A percentile compares a stretch with the other conserved stretches of the same genome.
Conservation (phyloP, 2,888 invertebrate genomes). For the Heliconius aoede region DNA sequence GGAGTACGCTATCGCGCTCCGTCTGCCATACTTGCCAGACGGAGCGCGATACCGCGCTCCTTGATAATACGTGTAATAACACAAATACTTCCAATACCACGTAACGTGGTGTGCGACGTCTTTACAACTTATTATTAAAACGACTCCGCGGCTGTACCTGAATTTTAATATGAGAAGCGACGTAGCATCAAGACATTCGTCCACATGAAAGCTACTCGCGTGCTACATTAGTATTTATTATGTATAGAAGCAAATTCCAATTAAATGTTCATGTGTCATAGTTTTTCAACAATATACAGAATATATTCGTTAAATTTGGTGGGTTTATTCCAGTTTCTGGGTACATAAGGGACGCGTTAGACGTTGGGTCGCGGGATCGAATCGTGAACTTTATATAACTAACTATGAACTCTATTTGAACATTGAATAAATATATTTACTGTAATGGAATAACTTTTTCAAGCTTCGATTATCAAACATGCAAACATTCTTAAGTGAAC, state of each 20-base stretch:
- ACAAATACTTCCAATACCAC: neutral
- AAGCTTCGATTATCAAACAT: neutral
- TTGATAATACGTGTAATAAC: neutral
- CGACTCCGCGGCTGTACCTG: conserved; percentile 27
- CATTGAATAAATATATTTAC: neutral
- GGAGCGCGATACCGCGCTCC: too few relatives aligned
- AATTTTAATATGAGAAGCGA: conserved; percentile 32
- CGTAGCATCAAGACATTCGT: neutral
- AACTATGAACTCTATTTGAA: neutral
- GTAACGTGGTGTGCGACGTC: conserved; percentile 8
- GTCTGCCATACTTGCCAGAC: too few relatives aligned
- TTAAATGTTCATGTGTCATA: neutral
- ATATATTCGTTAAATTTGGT: neutral
- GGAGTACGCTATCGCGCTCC: too few relatives aligned
- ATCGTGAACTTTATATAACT: neutral
- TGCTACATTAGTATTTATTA: neutral
- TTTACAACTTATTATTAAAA: conserved; percentile 30
- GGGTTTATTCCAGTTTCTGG: neutral
- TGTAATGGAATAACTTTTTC: neutral
- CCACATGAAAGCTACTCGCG: neutral
- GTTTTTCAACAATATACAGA: neutral
- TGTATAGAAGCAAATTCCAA: neutral
- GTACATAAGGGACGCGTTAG: neutral
- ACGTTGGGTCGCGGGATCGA: neutral
- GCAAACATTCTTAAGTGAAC: too few relatives aligned